These are phyloP conservation scores for Diachasmimorpha longicaudata DNA, from an alignment of 1,140 invertebrate species.

Conservation along the genomic window DNA sequence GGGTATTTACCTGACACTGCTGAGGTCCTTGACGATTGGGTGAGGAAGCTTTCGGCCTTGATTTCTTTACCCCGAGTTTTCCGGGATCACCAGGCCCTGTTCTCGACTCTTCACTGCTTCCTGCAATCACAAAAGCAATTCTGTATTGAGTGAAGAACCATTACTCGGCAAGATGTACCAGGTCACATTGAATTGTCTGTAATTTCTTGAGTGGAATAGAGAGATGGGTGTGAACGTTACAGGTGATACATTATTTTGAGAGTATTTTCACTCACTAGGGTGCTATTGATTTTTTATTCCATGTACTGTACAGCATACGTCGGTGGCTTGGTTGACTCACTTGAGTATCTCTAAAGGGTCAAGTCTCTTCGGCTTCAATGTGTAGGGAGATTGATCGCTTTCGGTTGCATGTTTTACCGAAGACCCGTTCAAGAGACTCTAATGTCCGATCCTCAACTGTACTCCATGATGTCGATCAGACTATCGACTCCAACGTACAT, in stretches of 20 bases:
- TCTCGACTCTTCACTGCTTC: constrained; percentile 61
- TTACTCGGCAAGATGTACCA: neutral
- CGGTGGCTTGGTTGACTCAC: neutral
- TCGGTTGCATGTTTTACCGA: constrained; percentile 33
- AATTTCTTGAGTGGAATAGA: neutral
- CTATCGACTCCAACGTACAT: constrained; percentile 29
- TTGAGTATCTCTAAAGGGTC: neutral
- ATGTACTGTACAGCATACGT: neutral
- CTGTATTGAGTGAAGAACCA: neutral
- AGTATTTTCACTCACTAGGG: neutral
- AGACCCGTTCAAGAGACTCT: neutral
- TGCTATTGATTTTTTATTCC: neutral
- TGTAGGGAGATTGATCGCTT: constrained; percentile 50
- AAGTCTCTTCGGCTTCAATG: constrained; percentile 33
- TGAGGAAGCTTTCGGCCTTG: constrained; percentile 76
- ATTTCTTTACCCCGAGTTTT: constrained; percentile 69
- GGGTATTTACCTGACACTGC: constrained; percentile 71
- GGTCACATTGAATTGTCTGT: neutral
- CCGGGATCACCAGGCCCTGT: constrained; percentile 54
- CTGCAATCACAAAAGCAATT: constrained; percentile 44
- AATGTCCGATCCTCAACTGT: constrained; percentile 38
- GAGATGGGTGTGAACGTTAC: neutral
- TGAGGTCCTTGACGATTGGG: constrained; percentile 81
- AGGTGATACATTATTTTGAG: constrained; percentile 1
- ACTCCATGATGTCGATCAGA: constrained; percentile 14